These are phyloP conservation scores for Dione vanillae DNA, from an alignment of 2,888 invertebrate genomes.

Conservation along the genomic window DNA sequence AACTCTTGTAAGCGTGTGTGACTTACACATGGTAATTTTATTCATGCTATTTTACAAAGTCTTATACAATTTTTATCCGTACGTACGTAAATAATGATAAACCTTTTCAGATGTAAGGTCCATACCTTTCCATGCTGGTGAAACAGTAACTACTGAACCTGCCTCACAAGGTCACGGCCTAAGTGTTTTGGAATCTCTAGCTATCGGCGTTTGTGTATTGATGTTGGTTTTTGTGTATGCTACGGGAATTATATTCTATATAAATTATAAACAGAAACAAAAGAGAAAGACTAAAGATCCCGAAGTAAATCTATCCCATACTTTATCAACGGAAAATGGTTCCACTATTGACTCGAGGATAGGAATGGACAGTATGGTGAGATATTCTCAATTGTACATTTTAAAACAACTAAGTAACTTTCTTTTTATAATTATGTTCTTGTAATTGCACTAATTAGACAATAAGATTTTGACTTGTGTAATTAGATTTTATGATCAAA, in stretches of 20 bases:
- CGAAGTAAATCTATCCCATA: constrained; percentile 67
- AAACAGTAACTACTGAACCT: constrained; percentile 78
- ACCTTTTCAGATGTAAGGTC: constrained; percentile 88
- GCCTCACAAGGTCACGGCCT: constrained; percentile 84
- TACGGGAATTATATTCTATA: constrained; percentile 91
- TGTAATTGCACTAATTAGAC: neutral
- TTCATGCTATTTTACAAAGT: too few relatives aligned
- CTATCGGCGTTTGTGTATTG: constrained; percentile 91
- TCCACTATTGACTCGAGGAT: constrained; percentile 71
- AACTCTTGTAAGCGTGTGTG: too few relatives aligned
- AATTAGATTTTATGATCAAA: neutral
- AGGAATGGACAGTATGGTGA: constrained; percentile 76
- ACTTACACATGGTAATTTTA: too few relatives aligned
- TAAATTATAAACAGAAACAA: constrained; percentile 89
- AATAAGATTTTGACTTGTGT: too few relatives aligned
- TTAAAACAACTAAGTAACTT: too few relatives aligned
- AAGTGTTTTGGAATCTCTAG: constrained; percentile 90
- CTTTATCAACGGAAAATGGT: constrained; percentile 66
- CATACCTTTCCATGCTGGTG: constrained; percentile 89
- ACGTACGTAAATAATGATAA: neutral
- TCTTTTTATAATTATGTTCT: too few relatives aligned
- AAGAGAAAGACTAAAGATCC: constrained; percentile 80
- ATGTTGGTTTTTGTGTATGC: constrained; percentile 92
- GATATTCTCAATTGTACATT: too few relatives aligned
- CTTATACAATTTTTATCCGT: neutral